Evolutionary conservation across 2,888 invertebrate genomes (phyloP), one percentile per base, ranked within the genome.

Genomic region (Labia minor): DNA sequence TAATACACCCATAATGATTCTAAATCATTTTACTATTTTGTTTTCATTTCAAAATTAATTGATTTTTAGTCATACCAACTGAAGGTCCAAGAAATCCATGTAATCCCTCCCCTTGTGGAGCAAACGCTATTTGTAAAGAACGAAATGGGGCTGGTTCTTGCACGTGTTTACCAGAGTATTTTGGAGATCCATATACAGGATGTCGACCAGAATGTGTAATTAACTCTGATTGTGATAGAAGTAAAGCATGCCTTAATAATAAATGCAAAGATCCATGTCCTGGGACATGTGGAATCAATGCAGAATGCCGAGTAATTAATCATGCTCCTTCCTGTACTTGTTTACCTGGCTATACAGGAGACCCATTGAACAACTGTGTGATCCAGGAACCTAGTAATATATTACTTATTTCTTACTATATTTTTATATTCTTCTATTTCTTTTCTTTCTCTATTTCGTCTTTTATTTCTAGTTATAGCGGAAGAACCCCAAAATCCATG

Each of bases 51-150:
- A 19, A n/a, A 19, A 16, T 19, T 11, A 19, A 64, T 26, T 64
- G 33, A 3, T 64, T 69, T 77, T 70, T 72, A 84, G 84, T 82
- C 70, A 78, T 81, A 70, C 80, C 84, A 20, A 79, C 78, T 69
- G 86, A 85, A 75, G 86, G 85, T 75, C 85, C 83, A 71, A 86
- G 85, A 78, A 85, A 86, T 74, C 92, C 92, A 16, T 88, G 88
- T 72, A 79, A 81, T 37, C 87, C 87, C 18, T 86, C 86, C 16
- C 87, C 85, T 18, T 87, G 87, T 74, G 90, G 90, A 61, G 80
- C 86, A 37, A 88, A 89, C 75, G 85, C 89, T 4, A 65, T 73
- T 1, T 76, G 75, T 66, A 70, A 69, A 65, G 74, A 73, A 37
- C 71, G 75, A 33, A 73, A 74, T 26, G 73, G 73, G 18, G 74